Evolutionary conservation across 64 coral and sea anemone species (phyloP).

Genomic region (Acropora tenuis): DNA sequence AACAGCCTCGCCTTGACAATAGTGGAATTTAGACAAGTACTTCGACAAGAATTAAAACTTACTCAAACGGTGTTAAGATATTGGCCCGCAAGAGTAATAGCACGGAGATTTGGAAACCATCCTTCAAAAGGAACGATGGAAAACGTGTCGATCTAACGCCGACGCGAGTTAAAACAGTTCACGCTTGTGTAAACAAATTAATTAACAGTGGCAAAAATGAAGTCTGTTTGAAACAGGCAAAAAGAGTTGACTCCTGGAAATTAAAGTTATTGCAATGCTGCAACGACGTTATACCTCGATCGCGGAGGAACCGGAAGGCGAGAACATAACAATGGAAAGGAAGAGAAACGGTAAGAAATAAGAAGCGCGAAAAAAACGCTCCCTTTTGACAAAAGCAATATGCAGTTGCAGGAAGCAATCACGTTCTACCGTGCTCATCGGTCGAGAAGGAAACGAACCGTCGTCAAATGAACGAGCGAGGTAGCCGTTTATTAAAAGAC

Average conservation of each 20-base stretch:
- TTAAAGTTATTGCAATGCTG: conserved; percentile 36
- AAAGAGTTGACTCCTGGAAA: background rate
- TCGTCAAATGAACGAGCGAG: too few relatives aligned
- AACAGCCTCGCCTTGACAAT: background rate
- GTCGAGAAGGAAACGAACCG: too few relatives aligned
- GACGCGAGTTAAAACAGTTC: background rate
- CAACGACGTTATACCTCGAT: conserved; percentile 75
- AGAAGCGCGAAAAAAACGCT: background rate
- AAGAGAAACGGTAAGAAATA: background rate
- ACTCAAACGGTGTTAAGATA: background rate
- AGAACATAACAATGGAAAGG: background rate
- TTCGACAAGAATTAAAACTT: conserved; percentile 11
- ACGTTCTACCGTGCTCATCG: too few relatives aligned
- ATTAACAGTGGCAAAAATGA: background rate
- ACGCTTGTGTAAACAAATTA: background rate
- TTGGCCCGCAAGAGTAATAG: conserved; percentile 8
- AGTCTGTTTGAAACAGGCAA: background rate
- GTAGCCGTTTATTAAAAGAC: too few relatives aligned
- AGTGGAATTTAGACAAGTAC: conserved; percentile 22
- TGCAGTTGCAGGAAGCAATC: background rate
- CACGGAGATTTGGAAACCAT: conserved; percentile 7
- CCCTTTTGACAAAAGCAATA: background rate
- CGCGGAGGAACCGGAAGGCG: conserved; percentile 82
- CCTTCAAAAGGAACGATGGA: background rate
- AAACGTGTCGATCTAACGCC: background rate